Conservation (phyloP, 1,140 invertebrate genomes). For the Rhagoletis pomonella region DNA sequence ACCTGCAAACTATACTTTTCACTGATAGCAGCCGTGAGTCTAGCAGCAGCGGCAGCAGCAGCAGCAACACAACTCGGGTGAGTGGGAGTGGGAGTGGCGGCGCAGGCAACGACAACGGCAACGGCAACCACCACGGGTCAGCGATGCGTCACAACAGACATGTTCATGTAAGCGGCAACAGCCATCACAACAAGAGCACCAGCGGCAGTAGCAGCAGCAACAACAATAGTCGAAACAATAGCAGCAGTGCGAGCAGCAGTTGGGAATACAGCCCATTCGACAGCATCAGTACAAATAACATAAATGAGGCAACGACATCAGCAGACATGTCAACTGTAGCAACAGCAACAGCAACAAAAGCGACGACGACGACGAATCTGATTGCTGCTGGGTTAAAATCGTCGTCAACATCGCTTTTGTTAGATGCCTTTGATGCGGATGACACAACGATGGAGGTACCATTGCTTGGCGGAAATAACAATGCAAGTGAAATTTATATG, state of each 20-base stretch:
- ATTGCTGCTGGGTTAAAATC: slow-evolving; percentile 52
- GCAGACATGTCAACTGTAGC: not conserved
- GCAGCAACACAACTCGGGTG: too few relatives aligned
- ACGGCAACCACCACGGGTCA: not conserved
- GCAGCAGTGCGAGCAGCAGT: slow-evolving; percentile 28
- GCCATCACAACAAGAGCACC: slow-evolving; percentile 1
- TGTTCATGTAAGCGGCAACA: not conserved
- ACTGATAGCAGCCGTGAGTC: slow-evolving; percentile 26
- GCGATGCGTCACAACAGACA: not conserved
- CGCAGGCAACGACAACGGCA: not conserved
- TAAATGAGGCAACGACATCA: not conserved
- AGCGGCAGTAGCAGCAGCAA: slow-evolving; percentile 3
- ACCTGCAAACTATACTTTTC: slow-evolving; percentile 3
- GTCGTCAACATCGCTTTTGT: slow-evolving; percentile 20
- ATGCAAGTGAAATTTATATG: slow-evolving; percentile 48
- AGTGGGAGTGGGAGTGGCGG: not conserved
- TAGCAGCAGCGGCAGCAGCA: slow-evolving; percentile 14
- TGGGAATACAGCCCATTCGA: slow-evolving; percentile 44
- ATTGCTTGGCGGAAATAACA: slow-evolving; percentile 57
- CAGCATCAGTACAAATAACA: not conserved
- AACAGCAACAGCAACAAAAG: slow-evolving; percentile 36
- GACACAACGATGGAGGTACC: slow-evolving; percentile 70
- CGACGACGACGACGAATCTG: slow-evolving; percentile 4
- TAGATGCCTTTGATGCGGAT: slow-evolving; percentile 58
- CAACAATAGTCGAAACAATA: not conserved